phyloP scores from a whole-genome alignment of 2,797 vertebrate species.

The Lithobates sylvaticus region DNA sequence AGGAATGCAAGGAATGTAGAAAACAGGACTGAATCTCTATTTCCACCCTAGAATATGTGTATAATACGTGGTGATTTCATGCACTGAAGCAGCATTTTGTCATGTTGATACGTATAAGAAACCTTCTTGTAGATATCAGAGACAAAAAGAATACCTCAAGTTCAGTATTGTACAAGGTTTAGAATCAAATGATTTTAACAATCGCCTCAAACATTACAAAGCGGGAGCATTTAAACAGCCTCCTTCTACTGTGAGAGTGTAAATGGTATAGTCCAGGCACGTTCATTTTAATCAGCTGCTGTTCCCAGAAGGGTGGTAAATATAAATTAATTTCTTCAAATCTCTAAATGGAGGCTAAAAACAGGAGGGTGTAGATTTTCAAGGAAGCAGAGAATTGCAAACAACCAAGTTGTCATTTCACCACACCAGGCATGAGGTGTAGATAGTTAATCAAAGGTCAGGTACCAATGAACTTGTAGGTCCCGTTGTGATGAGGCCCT shows the following conservation, averaged over 20 bases:
- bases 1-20: constrained; percentile 86
- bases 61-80: constrained; percentile 89
- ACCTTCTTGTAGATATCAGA: constrained; percentile 3
- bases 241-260: constrained; percentile 7
- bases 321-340: neutral
- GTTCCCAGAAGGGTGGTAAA: neutral
- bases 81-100: constrained; percentile 78
- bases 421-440: neutral
- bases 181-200: constrained; percentile 6
- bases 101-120: constrained; percentile 3
- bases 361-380: neutral
- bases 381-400: neutral
- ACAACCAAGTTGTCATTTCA: no score
- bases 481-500: neutral
- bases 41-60: constrained; percentile 82
- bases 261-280: neutral
- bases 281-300: neutral
- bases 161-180: constrained; percentile 26
- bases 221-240: constrained; percentile 1
- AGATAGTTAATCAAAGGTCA: neutral
- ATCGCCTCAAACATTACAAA: constrained; percentile 1
- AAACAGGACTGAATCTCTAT: constrained; percentile 78
- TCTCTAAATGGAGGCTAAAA: neutral
- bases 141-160: neutral
- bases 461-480: neutral